Evolutionary conservation across 2,888 invertebrate genomes (phyloP).

Genomic region (Liopterus haemorrhoidalis): DNA sequence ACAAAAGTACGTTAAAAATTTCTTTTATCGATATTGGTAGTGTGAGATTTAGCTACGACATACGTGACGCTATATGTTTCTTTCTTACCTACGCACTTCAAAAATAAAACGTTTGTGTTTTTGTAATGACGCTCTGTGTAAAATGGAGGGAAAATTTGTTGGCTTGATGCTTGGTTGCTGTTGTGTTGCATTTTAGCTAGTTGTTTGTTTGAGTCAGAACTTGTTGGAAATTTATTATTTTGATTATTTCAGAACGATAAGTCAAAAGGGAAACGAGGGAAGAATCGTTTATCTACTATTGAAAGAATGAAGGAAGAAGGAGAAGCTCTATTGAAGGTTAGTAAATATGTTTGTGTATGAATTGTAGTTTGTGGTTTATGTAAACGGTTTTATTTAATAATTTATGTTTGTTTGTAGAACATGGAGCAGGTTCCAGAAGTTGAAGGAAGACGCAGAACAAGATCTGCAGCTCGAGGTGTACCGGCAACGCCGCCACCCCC

Average conservation of each 20-base stretch:
- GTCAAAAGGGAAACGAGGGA: conserved; percentile 47
- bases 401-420: conserved; percentile 39
- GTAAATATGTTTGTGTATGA: conserved; percentile 10
- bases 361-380: not conserved
- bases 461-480: conserved; percentile 52
- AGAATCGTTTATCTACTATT: conserved; percentile 46
- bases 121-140: conserved; percentile 16
- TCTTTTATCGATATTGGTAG: too few species aligned
- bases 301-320: conserved; percentile 50
- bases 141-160: conserved; percentile 44
- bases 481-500: conserved; percentile 52
- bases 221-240: conserved; percentile 11
- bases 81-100: conserved; percentile 34
- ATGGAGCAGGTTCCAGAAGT: conserved; percentile 47
- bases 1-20: too few species aligned
- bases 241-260: conserved; percentile 42
- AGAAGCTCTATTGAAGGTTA: conserved; percentile 50
- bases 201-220: not conserved
- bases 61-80: conserved; percentile 37
- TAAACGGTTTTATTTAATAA: not conserved
- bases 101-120: conserved; percentile 19
- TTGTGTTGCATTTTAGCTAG: not conserved
- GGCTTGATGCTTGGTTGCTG: not conserved
- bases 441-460: conserved; percentile 52
- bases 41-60: conserved; percentile 30